Evolutionary conservation across 2,797 vertebrate species (phyloP).

Genomic region (Danio jaintianensis): DNA sequence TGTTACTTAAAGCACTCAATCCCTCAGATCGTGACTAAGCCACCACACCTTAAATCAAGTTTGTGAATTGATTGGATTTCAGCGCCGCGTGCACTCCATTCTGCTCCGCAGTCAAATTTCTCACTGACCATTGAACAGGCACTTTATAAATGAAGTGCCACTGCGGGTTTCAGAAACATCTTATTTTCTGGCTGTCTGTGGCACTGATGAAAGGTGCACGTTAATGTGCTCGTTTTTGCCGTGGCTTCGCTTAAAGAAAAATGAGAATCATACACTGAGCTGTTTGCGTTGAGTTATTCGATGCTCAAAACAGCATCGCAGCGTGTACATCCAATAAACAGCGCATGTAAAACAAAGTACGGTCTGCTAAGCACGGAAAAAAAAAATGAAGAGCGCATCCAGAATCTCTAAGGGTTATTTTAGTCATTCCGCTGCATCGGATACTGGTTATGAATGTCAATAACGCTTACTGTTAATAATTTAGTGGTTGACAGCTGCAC

Average conservation of each 20-base stretch:
- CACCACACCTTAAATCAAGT: slow-evolving; percentile 63
- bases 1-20: slow-evolving; percentile 51
- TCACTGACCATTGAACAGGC: slow-evolving; percentile 62
- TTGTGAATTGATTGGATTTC: slow-evolving; percentile 65
- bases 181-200: slow-evolving; percentile 45
- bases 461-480: slow-evolving; percentile 13
- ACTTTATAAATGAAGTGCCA: slow-evolving; percentile 63
- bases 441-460: slow-evolving; percentile 20
- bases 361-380: slow-evolving; percentile 19
- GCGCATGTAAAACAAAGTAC: background rate
- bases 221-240: slow-evolving; percentile 38
- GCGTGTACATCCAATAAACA: background rate
- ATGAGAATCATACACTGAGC: background rate
- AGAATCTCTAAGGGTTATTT: slow-evolving; percentile 9
- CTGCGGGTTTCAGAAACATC: slow-evolving; percentile 56
- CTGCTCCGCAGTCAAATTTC: slow-evolving; percentile 53
- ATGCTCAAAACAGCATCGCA: slow-evolving; percentile 12
- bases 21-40: slow-evolving; percentile 54
- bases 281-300: slow-evolving; percentile 6
- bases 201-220: slow-evolving; percentile 40
- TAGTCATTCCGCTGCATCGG: slow-evolving; percentile 32
- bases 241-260: slow-evolving; percentile 19
- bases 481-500: background rate
- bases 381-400: slow-evolving; percentile 3
- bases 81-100: slow-evolving; percentile 37